Evolutionary conservation across 2,888 invertebrate genomes (phyloP).

Genomic region (Norana najaformis): DNA sequence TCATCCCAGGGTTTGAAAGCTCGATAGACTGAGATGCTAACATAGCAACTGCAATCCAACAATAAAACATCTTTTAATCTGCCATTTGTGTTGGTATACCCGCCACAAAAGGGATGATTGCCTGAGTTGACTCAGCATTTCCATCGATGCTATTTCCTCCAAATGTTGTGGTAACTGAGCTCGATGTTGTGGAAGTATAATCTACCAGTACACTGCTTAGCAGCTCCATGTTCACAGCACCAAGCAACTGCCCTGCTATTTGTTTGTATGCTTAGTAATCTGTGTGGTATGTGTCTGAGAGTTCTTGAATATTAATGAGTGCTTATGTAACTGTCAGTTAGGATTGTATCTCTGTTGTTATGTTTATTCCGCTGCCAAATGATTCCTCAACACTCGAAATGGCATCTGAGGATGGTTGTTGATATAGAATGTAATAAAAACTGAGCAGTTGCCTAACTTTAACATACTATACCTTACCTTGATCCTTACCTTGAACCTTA

Average conservation of each 20-base stretch:
- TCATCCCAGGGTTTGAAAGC: background rate
- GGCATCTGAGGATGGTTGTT: too few species aligned
- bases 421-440: background rate
- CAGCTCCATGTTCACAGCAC: background rate
- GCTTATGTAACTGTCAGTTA: too few species aligned
- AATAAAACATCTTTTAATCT: background rate
- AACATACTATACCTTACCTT: background rate
- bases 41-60: background rate
- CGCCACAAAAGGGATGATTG: background rate
- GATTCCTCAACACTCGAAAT: background rate
- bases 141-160: background rate
- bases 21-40: background rate
- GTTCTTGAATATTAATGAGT: background rate
- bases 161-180: background rate
- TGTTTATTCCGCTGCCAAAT: background rate
- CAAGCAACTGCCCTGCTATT: background rate
- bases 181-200: background rate
- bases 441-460: background rate
- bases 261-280: slow-evolving; percentile 1
- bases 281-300: background rate
- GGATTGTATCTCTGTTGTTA: background rate
- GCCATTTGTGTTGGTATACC: background rate
- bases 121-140: background rate
- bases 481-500: too few species aligned
- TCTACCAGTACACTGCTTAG: background rate